Percentiles rank a stretch among this genome's conserved stretches.
Evolutionary conservation across 2,113 vertebrate species (phyloP).

Genomic region (Entosphenus tridentatus): DNA sequence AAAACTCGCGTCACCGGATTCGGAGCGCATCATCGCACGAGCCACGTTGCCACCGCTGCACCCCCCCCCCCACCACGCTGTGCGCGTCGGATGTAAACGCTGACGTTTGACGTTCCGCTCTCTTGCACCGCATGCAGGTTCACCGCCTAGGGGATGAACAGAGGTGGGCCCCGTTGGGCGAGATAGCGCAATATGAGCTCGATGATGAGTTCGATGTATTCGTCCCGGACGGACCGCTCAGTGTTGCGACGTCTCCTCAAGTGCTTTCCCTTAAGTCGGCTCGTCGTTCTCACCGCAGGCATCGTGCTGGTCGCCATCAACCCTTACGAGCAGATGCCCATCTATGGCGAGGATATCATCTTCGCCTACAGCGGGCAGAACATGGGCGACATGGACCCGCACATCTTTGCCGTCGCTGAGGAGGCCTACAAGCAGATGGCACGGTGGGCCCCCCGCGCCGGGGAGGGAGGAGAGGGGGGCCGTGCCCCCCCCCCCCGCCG

Average conservation of each 20-base stretch:
- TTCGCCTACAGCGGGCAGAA: slow-evolving; percentile 95
- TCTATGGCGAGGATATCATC: slow-evolving; percentile 93
- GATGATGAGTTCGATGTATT: not conserved
- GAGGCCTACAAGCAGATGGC: slow-evolving; percentile 99
- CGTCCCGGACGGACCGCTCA: not conserved
- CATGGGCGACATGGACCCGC: slow-evolving; percentile 98
- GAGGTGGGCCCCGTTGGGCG: not conserved
- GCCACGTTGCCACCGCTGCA: too few species aligned
- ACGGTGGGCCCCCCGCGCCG: slow-evolving; percentile 33
- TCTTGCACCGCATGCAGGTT: too few species aligned
- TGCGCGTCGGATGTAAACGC: too few species aligned
- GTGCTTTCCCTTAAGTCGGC: too few species aligned
- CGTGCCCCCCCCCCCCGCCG: not conserved
- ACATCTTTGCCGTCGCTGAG: slow-evolving; percentile 93
- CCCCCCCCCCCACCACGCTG: too few species aligned
- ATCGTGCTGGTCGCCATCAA: slow-evolving; percentile 97
- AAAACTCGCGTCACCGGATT: too few species aligned
- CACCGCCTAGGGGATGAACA: not conserved
- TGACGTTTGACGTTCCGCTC: too few species aligned
- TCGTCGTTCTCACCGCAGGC: slow-evolving; percentile 22
- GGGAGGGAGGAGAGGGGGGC: not conserved
- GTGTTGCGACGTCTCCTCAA: slow-evolving; percentile 8
- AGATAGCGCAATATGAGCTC: not conserved
- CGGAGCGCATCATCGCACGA: too few species aligned
- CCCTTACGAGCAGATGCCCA: slow-evolving; percentile 77